These are phyloP conservation scores for Sus cebifrons DNA, from an alignment of 2,797 vertebrate genomes.

Conservation along the genomic window DNA sequence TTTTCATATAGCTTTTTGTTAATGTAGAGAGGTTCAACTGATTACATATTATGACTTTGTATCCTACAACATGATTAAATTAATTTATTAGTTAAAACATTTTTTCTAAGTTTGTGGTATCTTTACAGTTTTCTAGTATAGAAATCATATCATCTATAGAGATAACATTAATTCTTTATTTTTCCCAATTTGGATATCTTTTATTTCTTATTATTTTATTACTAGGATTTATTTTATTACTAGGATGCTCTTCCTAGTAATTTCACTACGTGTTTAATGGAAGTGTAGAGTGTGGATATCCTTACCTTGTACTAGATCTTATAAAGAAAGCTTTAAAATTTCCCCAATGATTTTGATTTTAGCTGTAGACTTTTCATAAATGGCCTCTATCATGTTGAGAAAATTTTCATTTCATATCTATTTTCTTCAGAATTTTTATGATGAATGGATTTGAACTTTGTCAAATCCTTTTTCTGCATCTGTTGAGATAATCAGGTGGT, in stretches of 20 bases:
- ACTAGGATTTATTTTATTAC: not conserved
- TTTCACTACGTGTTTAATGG: too few relatives aligned
- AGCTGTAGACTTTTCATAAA: not conserved
- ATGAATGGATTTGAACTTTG: not conserved
- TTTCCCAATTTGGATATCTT: not conserved
- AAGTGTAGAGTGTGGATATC: too few relatives aligned
- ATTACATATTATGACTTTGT: too few relatives aligned
- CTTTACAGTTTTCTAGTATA: not conserved
- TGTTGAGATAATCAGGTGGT: not conserved
- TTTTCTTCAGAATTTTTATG: not conserved
- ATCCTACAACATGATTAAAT: too few relatives aligned
- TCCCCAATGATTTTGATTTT: not conserved
- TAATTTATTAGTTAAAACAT: not conserved
- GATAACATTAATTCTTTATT: not conserved
- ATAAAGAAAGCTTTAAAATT: not conserved
- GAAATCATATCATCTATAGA: not conserved
- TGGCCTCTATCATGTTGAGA: not conserved
- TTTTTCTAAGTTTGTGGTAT: not conserved
- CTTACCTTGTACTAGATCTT: not conserved
- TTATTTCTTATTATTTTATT: not conserved
- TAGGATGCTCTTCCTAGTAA: too few relatives aligned
- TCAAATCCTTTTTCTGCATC: not conserved
- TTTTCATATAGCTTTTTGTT: not conserved
- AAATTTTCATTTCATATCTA: not conserved
- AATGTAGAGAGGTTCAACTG: not conserved